phyloP scores from a whole-genome alignment of 2,888 invertebrate genomes.

The Caenorhabditis plicata region DNA sequence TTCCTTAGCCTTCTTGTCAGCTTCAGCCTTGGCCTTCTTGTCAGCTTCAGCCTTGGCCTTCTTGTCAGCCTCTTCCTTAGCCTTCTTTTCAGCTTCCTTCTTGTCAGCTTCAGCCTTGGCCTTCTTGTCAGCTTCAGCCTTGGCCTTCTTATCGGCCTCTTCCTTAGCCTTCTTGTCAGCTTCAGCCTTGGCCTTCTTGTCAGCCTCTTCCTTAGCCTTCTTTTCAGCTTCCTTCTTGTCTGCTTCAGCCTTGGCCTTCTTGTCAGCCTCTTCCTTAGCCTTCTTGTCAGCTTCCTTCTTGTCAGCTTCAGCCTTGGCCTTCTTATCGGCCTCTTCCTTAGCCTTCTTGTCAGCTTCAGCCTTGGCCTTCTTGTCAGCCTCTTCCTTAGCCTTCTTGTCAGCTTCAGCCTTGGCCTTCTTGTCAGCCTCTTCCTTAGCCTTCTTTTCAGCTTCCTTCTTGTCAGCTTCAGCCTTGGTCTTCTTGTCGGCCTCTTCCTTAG shows the following conservation, averaged over 20 bases:
- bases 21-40: not conserved
- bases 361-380: conserved; percentile 7
- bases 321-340: conserved; percentile 5
- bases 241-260: conserved; percentile 3
- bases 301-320: conserved; percentile 10
- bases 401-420: not conserved
- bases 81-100: conserved; percentile 9
- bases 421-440: not conserved
- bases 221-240: not conserved
- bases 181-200: conserved; percentile 4
- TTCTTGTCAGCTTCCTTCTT: conserved; percentile 4
- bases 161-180: conserved; percentile 7
- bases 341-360: conserved; percentile 3
- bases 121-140: conserved; percentile 10
- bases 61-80: not conserved
- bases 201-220: conserved; percentile 8
- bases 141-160: conserved; percentile 3
- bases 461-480: conserved; percentile 4
- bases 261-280: not conserved
- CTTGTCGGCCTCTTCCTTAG: conserved; percentile 5
- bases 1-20: conserved; percentile 1
- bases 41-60: not conserved
- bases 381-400: conserved; percentile 3
- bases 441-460: not conserved
- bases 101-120: conserved; percentile 8